Base-by-base conservation (phyloP, 2,888 invertebrate genomes). In the Ligdia adustata region DNA sequence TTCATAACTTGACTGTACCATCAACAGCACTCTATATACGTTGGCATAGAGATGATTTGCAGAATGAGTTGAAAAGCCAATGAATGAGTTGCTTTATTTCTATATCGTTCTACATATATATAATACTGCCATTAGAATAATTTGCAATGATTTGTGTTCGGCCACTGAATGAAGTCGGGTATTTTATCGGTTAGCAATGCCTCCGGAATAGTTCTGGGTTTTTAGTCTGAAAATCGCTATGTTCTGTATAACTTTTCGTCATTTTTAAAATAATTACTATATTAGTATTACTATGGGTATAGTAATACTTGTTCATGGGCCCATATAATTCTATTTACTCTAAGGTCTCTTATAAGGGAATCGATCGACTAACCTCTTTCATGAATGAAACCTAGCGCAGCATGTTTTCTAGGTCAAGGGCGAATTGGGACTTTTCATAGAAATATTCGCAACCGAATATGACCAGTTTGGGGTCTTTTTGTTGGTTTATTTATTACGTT, bases 11-110 rank as follows among this genome's bases (percentile, higher is more conserved):
- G n/a, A n/a, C n/a, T n/a, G n/a, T n/a, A n/a, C n/a, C n/a, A n/a
- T n/a, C n/a, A n/a, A n/a, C n/a, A n/a, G n/a, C n/a, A n/a, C n/a
- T n/a, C n/a, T n/a, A n/a, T n/a, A n/a, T n/a, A n/a, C n/a, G n/a
- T n/a, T n/a, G n/a, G n/a, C n/a, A n/a, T n/a, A n/a, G n/a, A n/a
- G n/a, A n/a, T n/a, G n/a, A 22, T 7, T 14, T 7, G 6, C 9
- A 35, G 2, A 22, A 31, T n/a, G n/a, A 32, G 9, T 9, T 40
- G 42, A 33, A 34, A 51, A 34, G 26, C 20, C 42, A 48, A 34
- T 47, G 31, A 39, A 22, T 31, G 15, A 24, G 9, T n/a, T n/a
- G n/a, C n/a, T n/a, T n/a, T n/a, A n/a, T n/a, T n/a, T n/a, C n/a
- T n/a, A n/a, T n/a, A n/a, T n/a, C n/a, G n/a, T n/a, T n/a, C n/a